Percentiles rank a stretch among this genome's conserved stretches.
Conservation (phyloP, 2,888 invertebrate species). For the Tetragonula carbonaria region DNA sequence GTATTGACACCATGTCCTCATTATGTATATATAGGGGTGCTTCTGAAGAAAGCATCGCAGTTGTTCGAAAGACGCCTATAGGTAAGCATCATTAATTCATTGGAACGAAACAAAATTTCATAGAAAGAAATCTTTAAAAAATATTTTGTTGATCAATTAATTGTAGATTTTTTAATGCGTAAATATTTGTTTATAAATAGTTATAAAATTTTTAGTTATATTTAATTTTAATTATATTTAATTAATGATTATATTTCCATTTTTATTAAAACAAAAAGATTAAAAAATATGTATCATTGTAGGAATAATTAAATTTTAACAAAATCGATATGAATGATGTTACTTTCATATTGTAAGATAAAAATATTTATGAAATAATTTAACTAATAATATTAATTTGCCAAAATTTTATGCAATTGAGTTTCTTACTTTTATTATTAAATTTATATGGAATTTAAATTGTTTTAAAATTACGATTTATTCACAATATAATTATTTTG, state of each 20-base stretch:
- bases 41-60: slow-evolving; percentile 76
- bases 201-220: neutral
- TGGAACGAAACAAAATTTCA: slow-evolving; percentile 4
- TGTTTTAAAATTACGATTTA: neutral
- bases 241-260: neutral
- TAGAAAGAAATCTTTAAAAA: neutral
- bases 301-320: neutral
- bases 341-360: neutral
- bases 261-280: neutral
- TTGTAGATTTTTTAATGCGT: neutral
- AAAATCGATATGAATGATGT: neutral
- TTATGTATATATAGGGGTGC: slow-evolving; percentile 82
- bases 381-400: neutral
- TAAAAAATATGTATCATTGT: neutral
- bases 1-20: slow-evolving; percentile 71
- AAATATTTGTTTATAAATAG: neutral
- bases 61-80: slow-evolving; percentile 80
- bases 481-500: neutral
- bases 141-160: neutral
- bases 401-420: neutral
- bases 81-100: slow-evolving; percentile 72
- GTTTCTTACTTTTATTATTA: neutral
- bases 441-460: neutral
- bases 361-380: neutral
- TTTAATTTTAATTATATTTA: neutral